Evolutionary conservation across 2,113 vertebrate species (phyloP).

Genomic region (Amazona vittata): DNA sequence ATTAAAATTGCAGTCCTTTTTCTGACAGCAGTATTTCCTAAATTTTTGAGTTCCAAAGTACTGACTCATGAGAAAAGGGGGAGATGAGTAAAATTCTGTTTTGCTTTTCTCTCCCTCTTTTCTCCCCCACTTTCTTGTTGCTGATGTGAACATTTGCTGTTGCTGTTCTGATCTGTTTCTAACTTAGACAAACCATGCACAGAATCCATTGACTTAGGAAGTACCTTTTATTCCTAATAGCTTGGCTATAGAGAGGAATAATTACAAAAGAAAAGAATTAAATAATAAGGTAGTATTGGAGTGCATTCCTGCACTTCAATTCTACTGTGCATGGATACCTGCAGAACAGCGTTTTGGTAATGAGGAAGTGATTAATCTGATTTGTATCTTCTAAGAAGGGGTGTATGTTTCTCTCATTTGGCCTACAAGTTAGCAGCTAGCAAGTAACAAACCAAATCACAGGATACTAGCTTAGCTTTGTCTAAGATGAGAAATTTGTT

Average conservation of each 20-base stretch:
- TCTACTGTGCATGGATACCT: not conserved
- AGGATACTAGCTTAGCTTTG: constrained; percentile 13
- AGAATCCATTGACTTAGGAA: not conserved
- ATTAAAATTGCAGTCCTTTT: not conserved
- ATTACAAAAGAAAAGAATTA: not conserved
- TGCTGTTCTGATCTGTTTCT: not conserved
- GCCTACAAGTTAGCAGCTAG: not conserved
- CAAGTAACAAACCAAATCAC: constrained; percentile 33
- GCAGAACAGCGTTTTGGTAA: not conserved
- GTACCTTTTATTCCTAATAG: not conserved
- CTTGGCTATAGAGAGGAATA: not conserved
- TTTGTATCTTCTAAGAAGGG: not conserved
- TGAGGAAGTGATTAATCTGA: not conserved
- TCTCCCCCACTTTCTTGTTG: rapidly evolving
- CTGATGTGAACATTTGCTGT: not conserved
- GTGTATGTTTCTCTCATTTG: not conserved
- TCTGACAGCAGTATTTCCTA: not conserved
- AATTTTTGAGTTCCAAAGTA: not conserved
- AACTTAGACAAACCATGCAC: not conserved
- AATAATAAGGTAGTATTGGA: not conserved
- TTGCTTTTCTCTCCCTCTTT: not conserved
- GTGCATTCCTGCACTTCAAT: not conserved
- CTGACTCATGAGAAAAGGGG: not conserved
- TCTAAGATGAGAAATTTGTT: constrained; percentile 15
- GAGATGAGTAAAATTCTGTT: not conserved